Evolutionary conservation across 2,888 invertebrate species (phyloP).

Genomic region (Drosophila eohydei): DNA sequence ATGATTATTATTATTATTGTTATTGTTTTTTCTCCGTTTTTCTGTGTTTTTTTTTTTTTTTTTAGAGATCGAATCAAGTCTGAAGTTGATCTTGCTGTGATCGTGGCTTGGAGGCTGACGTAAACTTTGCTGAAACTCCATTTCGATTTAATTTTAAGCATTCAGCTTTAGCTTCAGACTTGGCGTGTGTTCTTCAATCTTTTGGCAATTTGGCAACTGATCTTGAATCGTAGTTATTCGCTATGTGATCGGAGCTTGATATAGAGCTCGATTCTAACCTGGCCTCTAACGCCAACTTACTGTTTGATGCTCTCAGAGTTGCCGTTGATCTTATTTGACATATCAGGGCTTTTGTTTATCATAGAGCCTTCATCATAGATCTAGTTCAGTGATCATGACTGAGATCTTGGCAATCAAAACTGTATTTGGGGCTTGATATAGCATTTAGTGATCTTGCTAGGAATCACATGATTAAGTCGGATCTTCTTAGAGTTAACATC

Average conservation of each 20-base stretch:
- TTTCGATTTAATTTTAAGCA: conserved; percentile 2
- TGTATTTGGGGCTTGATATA: too few species aligned
- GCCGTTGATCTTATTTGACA: background rate
- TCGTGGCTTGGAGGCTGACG: conserved; percentile 1
- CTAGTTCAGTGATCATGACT: background rate
- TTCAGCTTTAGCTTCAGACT: background rate
- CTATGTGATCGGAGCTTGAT: background rate
- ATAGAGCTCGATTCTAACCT: background rate
- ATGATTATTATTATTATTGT: conserved; percentile 1
- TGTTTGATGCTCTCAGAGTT: background rate
- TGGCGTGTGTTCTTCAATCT: background rate
- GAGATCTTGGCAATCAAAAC: background rate
- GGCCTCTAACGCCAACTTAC: background rate
- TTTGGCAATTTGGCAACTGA: background rate
- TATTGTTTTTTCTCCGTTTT: background rate
- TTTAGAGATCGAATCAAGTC: conserved; percentile 4
- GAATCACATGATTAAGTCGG: background rate
- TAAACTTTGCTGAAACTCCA: conserved; percentile 5
- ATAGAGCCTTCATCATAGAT: too few species aligned
- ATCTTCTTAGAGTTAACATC: background rate
- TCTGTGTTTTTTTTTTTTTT: background rate
- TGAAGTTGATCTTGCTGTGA: conserved; percentile 8
- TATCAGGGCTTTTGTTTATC: background rate
- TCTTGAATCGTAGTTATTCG: background rate
- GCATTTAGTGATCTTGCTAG: background rate